A percentile compares a stretch with the other conserved stretches of the same genome.
These are phyloP conservation scores for Okamejei kenojei DNA, from an alignment of 2,797 vertebrate species.

Conservation along the genomic window DNA sequence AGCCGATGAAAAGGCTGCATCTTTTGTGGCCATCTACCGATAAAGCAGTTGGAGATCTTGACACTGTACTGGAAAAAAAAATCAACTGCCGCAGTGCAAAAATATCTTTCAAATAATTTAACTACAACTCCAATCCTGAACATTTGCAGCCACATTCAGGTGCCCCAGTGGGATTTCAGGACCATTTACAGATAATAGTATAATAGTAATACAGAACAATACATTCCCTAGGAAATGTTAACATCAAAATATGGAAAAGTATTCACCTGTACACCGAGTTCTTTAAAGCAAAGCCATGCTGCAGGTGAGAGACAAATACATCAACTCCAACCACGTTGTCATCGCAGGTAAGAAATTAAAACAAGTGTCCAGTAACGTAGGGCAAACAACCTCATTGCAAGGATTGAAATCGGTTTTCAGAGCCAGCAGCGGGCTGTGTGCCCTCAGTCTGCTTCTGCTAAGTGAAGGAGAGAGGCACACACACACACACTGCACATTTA, in stretches of 20 bases:
- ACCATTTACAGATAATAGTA: not conserved
- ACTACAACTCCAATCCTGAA: not conserved
- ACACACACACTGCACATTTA: not conserved
- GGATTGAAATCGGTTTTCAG: not conserved
- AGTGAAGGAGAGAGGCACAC: not conserved
- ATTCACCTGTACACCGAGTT: not conserved
- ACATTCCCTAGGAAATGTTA: not conserved
- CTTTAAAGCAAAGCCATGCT: not conserved
- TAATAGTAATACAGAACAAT: not conserved
- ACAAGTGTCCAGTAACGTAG: not conserved
- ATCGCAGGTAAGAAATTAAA: not conserved
- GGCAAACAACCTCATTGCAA: not conserved
- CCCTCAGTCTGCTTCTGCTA: not conserved
- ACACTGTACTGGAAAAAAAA: not conserved
- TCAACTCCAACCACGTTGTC: conserved; percentile 12
- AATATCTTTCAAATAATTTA: not conserved
- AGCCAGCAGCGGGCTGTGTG: not conserved
- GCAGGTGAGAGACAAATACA: not conserved
- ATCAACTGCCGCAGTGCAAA: not conserved
- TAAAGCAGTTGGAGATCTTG: not conserved
- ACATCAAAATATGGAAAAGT: not conserved
- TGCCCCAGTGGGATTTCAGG: not conserved
- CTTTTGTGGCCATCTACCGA: not conserved
- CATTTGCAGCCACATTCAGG: not conserved
- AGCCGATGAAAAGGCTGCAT: not conserved